Evolutionary conservation across 2,797 vertebrate species (phyloP).

Genomic region (Amazona ochrocephala): DNA sequence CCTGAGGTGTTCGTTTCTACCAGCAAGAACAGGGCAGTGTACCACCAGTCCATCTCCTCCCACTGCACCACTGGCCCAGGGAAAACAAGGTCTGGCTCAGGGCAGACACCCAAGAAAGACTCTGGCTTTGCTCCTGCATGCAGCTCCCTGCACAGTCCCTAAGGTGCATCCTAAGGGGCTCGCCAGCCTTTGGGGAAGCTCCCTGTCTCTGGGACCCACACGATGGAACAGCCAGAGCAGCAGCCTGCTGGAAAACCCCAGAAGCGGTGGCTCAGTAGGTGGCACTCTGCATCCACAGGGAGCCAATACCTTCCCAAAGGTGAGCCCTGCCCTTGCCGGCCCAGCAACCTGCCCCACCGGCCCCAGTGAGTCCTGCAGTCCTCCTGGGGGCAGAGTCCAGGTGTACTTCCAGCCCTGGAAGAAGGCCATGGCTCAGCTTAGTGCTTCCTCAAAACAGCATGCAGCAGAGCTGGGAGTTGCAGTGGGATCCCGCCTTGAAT

Average conservation of each 20-base stretch:
- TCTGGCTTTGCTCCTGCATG: accelerated
- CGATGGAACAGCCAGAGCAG: not conserved
- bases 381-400: not conserved
- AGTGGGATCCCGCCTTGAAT: not conserved
- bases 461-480: not conserved
- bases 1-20: accelerated
- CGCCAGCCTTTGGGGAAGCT: not conserved
- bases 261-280: conserved; percentile 43
- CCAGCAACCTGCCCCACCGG: not conserved
- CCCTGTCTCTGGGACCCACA: not conserved
- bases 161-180: not conserved
- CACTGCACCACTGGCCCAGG: accelerated
- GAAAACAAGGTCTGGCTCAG: not conserved
- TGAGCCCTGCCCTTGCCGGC: not conserved
- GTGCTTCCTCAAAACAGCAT: not conserved
- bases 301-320: not conserved
- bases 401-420: not conserved
- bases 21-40: accelerated
- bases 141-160: not conserved
- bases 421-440: not conserved
- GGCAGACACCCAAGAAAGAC: not conserved
- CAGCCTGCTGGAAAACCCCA: not conserved
- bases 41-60: not conserved
- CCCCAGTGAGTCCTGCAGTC: not conserved
- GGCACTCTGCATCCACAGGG: conserved; percentile 52